Base-by-base conservation (phyloP, 2,888 invertebrate genomes). In the Pyrochroa serraticornis region DNA sequence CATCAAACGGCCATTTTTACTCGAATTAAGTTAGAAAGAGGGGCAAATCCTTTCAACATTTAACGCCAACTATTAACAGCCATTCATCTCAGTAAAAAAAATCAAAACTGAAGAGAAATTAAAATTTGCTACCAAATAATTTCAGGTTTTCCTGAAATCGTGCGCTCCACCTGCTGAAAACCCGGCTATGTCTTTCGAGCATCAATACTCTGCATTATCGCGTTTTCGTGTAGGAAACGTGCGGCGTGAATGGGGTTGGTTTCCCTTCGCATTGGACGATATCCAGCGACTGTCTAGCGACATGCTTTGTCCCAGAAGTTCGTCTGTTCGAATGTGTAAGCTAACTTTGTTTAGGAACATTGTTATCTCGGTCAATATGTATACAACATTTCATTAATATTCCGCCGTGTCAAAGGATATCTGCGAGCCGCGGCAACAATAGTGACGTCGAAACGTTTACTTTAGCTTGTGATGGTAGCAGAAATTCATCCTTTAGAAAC, bases 341-440 rank as follows among this genome's bases (percentile, higher is more conserved):
- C 56, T 45, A 60, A 60, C 60, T 60, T 60, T 60, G 60, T 60
- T 57, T 60, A 53, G 49, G 49, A 39, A 57, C 60, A 48, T 57
- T 57, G 60, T 60, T 60, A 60, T 60, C 60, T 60, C 57, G 57
- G 60, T 53, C 60, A 60, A 60, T 67, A 66, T 66, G 65, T 65
- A 66, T 66, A 67, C 66, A 67, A 65, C 65, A 65, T 69, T 66
- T 67, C 66, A 67, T 68, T 68, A 67, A 68, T 67, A 67, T 66
- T 65, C 62, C 50, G 60, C 60, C 62, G 59, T 63, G 67, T 69
- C 66, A 69, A 66, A 66, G 66, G 66, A 67, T 66, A 63, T 64
- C 60, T 68, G 58, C 58, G 51, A 39, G 48, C 39, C 51, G 58
- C 48, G 52, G 52, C 53, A 57, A 58, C 56, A 58, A 58, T 55